These are phyloP conservation scores for Arion vulgaris DNA, from an alignment of 1,140 invertebrate genomes.

Conservation along the genomic window DNA sequence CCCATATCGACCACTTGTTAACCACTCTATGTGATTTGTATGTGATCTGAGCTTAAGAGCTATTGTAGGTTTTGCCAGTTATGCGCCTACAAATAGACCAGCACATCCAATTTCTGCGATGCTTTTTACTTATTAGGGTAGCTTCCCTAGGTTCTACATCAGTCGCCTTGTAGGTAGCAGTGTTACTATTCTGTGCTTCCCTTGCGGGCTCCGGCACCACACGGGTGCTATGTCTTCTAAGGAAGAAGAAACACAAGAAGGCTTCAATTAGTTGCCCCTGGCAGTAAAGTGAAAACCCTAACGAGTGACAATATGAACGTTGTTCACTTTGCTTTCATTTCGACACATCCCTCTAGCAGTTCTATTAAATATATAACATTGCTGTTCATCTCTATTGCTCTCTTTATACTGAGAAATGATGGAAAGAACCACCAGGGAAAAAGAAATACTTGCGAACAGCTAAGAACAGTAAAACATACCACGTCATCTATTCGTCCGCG, in stretches of 20 bases:
- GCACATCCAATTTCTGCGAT: no score
- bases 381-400: neutral
- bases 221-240: no score
- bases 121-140: no score
- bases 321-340: slow-evolving; percentile 40
- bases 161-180: no score
- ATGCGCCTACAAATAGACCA: no score
- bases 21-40: no score
- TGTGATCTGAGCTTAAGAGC: no score
- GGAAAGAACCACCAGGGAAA: neutral
- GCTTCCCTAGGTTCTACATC: no score
- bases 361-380: slow-evolving; percentile 8
- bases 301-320: slow-evolving; percentile 30
- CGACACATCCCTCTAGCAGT: slow-evolving; percentile 1
- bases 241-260: slow-evolving; percentile 20
- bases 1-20: no score
- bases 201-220: no score
- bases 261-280: neutral
- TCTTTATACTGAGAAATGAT: slow-evolving; percentile 11
- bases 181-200: no score
- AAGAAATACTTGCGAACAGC: neutral
- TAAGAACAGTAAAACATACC: slow-evolving; percentile 19
- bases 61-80: no score
- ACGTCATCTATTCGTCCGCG: neutral
- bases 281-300: slow-evolving; percentile 17